These are phyloP conservation scores for Nymphalis polychloros DNA, from an alignment of 2,888 invertebrate species.

Conservation along the genomic window DNA sequence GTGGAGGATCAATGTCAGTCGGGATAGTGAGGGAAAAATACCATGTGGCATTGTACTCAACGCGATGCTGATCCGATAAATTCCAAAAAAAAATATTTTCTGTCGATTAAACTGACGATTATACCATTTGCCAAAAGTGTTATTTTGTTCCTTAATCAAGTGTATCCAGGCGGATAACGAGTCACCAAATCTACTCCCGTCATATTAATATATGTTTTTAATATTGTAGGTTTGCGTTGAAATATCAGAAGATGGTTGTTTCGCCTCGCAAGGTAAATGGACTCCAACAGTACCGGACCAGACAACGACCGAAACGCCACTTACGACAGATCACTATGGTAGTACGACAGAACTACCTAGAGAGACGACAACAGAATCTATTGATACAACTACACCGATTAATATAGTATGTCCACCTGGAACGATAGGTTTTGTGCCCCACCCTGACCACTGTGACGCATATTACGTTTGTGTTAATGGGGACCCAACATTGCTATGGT, in stretches of 20 bases:
- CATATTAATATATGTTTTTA: not conserved
- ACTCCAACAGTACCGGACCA: constrained; percentile 10
- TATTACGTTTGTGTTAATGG: constrained; percentile 41
- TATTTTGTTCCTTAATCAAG: too few species aligned
- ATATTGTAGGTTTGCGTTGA: constrained; percentile 19
- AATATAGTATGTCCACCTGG: constrained; percentile 36
- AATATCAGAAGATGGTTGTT: constrained; percentile 34
- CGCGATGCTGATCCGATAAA: too few species aligned
- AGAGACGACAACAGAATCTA: constrained; percentile 21
- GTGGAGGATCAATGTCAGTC: too few species aligned
- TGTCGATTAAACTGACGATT: too few species aligned
- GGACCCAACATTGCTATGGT: constrained; percentile 36
- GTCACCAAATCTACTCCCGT: not conserved
- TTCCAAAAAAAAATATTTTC: too few species aligned
- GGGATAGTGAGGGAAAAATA: too few species aligned
- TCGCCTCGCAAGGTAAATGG: constrained; percentile 17
- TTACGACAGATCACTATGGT: too few species aligned
- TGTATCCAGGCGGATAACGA: too few species aligned
- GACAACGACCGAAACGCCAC: too few species aligned
- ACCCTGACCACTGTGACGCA: constrained; percentile 40
- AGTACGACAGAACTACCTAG: too few species aligned
- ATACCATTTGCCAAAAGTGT: too few species aligned
- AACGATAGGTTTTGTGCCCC: constrained; percentile 38
- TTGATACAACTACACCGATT: constrained; percentile 19
- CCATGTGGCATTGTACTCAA: too few species aligned